Evolutionary conservation across 2,113 vertebrate species (phyloP).

Genomic region (Circaetus cinerascens): DNA sequence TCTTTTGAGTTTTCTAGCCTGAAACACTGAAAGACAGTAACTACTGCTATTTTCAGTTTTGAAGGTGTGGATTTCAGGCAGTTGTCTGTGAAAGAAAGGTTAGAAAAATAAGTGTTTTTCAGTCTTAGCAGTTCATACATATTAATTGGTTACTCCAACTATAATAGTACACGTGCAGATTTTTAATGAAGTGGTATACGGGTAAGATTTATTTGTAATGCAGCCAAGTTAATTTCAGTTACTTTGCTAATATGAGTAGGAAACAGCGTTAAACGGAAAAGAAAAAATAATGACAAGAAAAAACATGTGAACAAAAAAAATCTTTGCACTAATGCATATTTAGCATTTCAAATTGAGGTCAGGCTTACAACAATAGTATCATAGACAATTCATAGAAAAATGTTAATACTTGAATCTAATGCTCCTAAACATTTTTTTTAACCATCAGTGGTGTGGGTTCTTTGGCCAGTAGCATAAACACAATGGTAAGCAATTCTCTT

Average conservation of each 20-base stretch:
- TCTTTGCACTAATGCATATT: neutral
- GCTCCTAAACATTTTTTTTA: neutral
- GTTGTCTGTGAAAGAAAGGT: neutral
- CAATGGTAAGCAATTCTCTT: neutral
- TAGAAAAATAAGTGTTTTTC: neutral
- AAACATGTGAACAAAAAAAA: neutral
- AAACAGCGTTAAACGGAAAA: neutral
- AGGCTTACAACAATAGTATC: neutral
- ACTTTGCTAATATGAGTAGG: neutral
- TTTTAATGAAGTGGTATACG: neutral
- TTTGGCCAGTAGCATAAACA: neutral
- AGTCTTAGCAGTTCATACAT: neutral
- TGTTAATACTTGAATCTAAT: neutral
- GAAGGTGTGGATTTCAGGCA: neutral
- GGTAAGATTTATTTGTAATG: neutral
- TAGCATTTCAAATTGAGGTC: neutral
- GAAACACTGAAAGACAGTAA: neutral
- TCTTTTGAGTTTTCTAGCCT: neutral
- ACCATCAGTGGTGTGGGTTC: neutral
- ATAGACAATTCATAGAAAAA: neutral
- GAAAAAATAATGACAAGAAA: neutral
- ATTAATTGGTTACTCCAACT: constrained; percentile 12
- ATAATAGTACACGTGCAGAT: neutral
- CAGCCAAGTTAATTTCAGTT: neutral
- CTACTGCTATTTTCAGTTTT: neutral